Evolutionary conservation across 2,888 invertebrate species (phyloP).

Genomic region (Amphimallon solstitiale): DNA sequence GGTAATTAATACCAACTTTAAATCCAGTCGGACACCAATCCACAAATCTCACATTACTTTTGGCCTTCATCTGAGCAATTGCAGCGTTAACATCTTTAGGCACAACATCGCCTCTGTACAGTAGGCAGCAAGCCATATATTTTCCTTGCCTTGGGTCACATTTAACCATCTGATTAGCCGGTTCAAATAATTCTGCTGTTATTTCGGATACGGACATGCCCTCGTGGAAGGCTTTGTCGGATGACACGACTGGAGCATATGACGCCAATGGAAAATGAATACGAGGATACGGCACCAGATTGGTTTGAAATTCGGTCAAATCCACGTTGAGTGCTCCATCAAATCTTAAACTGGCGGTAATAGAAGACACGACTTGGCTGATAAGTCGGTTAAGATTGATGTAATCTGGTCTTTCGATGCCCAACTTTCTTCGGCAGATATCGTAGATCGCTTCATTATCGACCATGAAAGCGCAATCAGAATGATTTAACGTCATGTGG

Average conservation of each 20-base stretch:
- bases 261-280: constrained; percentile 88
- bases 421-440: constrained; percentile 86
- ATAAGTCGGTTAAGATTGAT: constrained; percentile 87
- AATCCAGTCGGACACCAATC: constrained; percentile 96
- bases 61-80: constrained; percentile 80
- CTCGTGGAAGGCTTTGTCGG: constrained; percentile 78
- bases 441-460: constrained; percentile 97
- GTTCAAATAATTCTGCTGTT: constrained; percentile 89
- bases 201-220: constrained; percentile 83
- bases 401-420: constrained; percentile 85
- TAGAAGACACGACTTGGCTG: constrained; percentile 85
- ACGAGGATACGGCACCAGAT: constrained; percentile 90
- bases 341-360: constrained; percentile 87
- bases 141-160: constrained; percentile 86
- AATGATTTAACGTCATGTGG: constrained; percentile 86
- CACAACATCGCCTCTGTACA: constrained; percentile 91
- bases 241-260: constrained; percentile 78
- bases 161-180: constrained; percentile 90
- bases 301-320: constrained; percentile 91
- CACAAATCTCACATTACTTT: constrained; percentile 86
- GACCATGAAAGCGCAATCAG: constrained; percentile 93
- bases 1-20: constrained; percentile 73
- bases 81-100: constrained; percentile 89
- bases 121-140: constrained; percentile 90
- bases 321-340: constrained; percentile 92